Evolutionary conservation across 2,888 invertebrate genomes (phyloP).

Genomic region (Meiosimyza decipiens): DNA sequence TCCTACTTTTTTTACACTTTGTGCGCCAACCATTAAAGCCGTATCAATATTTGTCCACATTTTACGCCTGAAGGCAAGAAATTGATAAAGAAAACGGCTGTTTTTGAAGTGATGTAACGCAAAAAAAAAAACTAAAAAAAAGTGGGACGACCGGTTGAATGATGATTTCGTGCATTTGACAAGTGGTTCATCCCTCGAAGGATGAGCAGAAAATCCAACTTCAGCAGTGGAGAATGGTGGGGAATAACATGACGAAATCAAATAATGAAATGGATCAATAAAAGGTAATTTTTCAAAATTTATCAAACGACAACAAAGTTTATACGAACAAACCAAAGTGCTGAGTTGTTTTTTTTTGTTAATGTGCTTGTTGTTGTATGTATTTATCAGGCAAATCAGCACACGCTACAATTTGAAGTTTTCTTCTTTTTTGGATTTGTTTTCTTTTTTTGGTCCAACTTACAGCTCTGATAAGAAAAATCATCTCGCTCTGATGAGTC

Average conservation of each 20-base stretch:
- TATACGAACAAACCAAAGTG: background rate
- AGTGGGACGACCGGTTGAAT: background rate
- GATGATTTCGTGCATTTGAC: too few relatives aligned
- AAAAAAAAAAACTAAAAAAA: too few relatives aligned
- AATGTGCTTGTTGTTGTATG: background rate
- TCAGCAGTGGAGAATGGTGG: too few relatives aligned
- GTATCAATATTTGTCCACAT: slow-evolving; percentile 22
- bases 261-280: background rate
- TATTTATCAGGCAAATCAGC: background rate
- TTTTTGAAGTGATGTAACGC: background rate
- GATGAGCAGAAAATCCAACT: too few relatives aligned
- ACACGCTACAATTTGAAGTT: background rate
- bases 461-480: slow-evolving; percentile 11
- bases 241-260: too few relatives aligned
- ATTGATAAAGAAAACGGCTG: background rate
- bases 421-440: background rate
- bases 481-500: background rate
- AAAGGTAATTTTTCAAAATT: background rate
- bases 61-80: slow-evolving; percentile 11
- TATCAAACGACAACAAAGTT: background rate
- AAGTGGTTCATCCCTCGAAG: too few relatives aligned
- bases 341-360: background rate
- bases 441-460: background rate
- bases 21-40: background rate
- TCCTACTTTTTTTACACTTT: background rate